Conservation (phyloP, 1,140 invertebrate species). For the Caerostris extrusa region DNA sequence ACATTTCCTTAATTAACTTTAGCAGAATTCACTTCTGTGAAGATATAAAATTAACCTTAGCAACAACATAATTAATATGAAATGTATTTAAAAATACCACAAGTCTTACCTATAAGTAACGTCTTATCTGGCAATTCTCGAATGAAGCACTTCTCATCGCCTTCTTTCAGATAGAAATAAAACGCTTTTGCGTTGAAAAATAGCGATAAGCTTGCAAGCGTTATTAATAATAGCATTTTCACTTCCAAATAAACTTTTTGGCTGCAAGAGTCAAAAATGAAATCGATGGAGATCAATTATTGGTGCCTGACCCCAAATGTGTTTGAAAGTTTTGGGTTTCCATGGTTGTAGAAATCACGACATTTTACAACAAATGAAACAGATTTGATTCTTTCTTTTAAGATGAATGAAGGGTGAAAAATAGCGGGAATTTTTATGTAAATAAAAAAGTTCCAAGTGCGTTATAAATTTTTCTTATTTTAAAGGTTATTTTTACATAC, state of each 20-base stretch:
- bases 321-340: background rate
- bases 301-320: background rate
- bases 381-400: too few relatives aligned
- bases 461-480: too few relatives aligned
- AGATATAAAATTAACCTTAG: too few relatives aligned
- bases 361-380: background rate
- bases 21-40: too few relatives aligned
- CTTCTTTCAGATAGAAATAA: conserved; percentile 60
- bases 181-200: background rate
- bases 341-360: background rate
- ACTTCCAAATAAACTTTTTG: background rate
- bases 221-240: background rate
- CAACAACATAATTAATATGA: too few relatives aligned
- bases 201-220: background rate
- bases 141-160: conserved; percentile 52
- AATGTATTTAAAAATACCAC: too few relatives aligned
- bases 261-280: background rate
- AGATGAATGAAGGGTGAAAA: too few relatives aligned
- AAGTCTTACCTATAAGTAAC: conserved; percentile 22
- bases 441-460: too few relatives aligned
- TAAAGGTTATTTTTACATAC: too few relatives aligned
- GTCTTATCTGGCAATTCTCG: conserved; percentile 22
- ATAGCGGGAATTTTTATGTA: too few relatives aligned
- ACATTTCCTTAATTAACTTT: too few relatives aligned
- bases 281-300: conserved; percentile 1